Percentiles rank a stretch among this genome's conserved stretches.
Evolutionary conservation across 2,888 invertebrate genomes (phyloP).

Genomic region (Toxonevra muliebris): DNA sequence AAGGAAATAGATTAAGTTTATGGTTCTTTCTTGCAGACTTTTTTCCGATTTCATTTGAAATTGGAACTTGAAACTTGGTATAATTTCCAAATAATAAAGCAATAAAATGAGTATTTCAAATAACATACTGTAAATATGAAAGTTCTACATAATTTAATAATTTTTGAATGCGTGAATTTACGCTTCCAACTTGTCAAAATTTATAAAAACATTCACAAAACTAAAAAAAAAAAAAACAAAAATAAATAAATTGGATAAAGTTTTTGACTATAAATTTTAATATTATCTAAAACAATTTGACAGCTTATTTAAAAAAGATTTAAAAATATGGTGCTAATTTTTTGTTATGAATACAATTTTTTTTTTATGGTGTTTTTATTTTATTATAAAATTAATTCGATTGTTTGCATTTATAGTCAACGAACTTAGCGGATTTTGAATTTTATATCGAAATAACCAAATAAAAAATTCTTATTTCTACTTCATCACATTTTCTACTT

Average conservation of each 20-base stretch:
- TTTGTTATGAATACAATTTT: neutral
- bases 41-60: too few relatives aligned
- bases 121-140: too few relatives aligned
- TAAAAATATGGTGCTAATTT: neutral
- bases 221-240: neutral
- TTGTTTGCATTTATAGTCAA: neutral
- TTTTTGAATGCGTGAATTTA: too few relatives aligned
- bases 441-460: neutral
- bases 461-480: neutral
- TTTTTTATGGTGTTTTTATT: too few relatives aligned
- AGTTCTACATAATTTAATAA: too few relatives aligned
- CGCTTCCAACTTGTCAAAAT: too few relatives aligned
- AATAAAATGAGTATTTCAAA: too few relatives aligned
- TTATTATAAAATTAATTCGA: neutral
- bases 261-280: neutral
- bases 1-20: too few relatives aligned
- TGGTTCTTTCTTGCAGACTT: too few relatives aligned
- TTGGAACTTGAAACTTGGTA: too few relatives aligned
- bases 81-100: too few relatives aligned
- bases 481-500: neutral
- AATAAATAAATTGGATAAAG: neutral
- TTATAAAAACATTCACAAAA: too few relatives aligned
- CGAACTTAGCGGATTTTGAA: conserved; percentile 1
- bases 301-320: neutral
- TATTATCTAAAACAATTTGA: neutral